Evolutionary conservation across 2,797 vertebrate species (phyloP).

Genomic region (Malacoraja senta): DNA sequence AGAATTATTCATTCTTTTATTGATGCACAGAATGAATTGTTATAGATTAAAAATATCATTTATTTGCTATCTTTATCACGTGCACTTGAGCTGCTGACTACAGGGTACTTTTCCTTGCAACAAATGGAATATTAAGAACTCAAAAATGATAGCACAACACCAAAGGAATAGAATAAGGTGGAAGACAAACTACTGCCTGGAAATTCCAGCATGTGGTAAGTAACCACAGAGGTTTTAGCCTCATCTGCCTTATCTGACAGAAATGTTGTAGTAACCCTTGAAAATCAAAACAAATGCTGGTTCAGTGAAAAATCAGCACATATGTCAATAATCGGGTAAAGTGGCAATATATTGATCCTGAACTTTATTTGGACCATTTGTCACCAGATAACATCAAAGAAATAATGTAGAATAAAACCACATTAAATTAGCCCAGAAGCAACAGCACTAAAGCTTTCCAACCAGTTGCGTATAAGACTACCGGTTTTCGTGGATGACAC

Average conservation of each 20-base stretch:
- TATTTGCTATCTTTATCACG: neutral
- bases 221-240: neutral
- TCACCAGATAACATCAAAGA: neutral
- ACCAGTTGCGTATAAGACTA: neutral
- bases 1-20: neutral
- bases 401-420: constrained; percentile 9
- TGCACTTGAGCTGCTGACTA: neutral
- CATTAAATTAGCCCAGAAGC: neutral
- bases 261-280: neutral
- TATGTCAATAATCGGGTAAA: neutral
- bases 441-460: neutral
- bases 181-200: neutral
- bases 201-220: neutral
- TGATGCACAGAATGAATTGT: neutral
- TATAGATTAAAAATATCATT: neutral
- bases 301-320: neutral
- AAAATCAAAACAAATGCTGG: neutral
- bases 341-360: neutral
- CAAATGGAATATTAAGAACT: neutral
- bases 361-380: no score
- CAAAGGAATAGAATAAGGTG: neutral
- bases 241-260: neutral
- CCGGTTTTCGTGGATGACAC: neutral
- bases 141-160: neutral
- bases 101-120: neutral